These are phyloP conservation scores for Drosophila colorata DNA, from an alignment of 2,888 invertebrate species.

Conservation along the genomic window DNA sequence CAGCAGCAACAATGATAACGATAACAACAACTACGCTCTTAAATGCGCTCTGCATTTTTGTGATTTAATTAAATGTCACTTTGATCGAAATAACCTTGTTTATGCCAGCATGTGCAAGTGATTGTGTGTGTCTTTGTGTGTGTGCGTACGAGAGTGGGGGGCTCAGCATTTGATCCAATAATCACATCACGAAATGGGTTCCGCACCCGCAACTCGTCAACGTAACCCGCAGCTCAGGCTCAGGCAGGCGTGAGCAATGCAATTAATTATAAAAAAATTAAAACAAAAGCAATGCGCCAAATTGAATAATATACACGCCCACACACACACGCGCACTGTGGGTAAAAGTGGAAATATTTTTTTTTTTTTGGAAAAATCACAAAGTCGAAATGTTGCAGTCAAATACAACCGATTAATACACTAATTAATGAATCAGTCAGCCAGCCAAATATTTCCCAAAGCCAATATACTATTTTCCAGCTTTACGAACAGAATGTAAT, in stretches of 20 bases:
- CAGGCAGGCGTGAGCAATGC: slow-evolving; percentile 75
- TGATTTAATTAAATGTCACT: slow-evolving; percentile 76
- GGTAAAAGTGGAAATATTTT: background rate
- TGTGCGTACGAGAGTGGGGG: slow-evolving; percentile 17
- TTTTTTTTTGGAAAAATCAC: background rate
- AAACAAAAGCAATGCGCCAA: slow-evolving; percentile 73
- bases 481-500: no score
- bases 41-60: slow-evolving; percentile 49
- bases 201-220: slow-evolving; percentile 26
- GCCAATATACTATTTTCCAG: no score
- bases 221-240: slow-evolving; percentile 51
- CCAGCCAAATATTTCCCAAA: no score
- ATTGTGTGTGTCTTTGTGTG: slow-evolving; percentile 4
- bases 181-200: slow-evolving; percentile 54
- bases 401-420: no score
- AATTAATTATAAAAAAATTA: slow-evolving; percentile 77
- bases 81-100: slow-evolving; percentile 71
- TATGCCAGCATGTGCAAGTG: slow-evolving; percentile 36
- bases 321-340: slow-evolving; percentile 5
- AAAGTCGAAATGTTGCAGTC: no score
- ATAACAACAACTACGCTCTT: slow-evolving; percentile 19
- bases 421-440: no score
- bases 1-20: background rate
- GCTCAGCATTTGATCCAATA: slow-evolving; percentile 69
- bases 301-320: slow-evolving; percentile 61